Evolutionary conservation across 1,140 invertebrate genomes (phyloP).

Genomic region (Bombyx mori): ASM3026992v2 NC_085113.1:6816001-6816500

Average conservation of each 20-base stretch:
- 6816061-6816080: conserved; percentile 45
- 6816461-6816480: conserved; percentile 67
- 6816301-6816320: conserved; percentile 70
- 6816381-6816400: conserved; percentile 64
- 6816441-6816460: conserved; percentile 62
- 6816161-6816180: conserved; percentile 58
- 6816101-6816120: conserved; percentile 42
- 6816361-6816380: conserved; percentile 66
- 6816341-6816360: conserved; percentile 62
- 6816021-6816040: conserved; percentile 59
- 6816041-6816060: conserved; percentile 56
- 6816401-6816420: conserved; percentile 65
- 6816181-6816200: conserved; percentile 58
- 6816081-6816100: conserved; percentile 44
- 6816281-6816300: conserved; percentile 72
- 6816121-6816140: conserved; percentile 36
- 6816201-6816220: conserved; percentile 60
- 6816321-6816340: conserved; percentile 66
- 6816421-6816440: conserved; percentile 61
- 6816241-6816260: conserved; percentile 66
- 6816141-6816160: conserved; percentile 55
- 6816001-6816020: conserved; percentile 65
- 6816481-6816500: conserved; percentile 59
- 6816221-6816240: conserved; percentile 71
- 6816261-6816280: conserved; percentile 60